phyloP scores from a whole-genome alignment of 2,113 vertebrate species.

The Entosphenus tridentatus region DNA sequence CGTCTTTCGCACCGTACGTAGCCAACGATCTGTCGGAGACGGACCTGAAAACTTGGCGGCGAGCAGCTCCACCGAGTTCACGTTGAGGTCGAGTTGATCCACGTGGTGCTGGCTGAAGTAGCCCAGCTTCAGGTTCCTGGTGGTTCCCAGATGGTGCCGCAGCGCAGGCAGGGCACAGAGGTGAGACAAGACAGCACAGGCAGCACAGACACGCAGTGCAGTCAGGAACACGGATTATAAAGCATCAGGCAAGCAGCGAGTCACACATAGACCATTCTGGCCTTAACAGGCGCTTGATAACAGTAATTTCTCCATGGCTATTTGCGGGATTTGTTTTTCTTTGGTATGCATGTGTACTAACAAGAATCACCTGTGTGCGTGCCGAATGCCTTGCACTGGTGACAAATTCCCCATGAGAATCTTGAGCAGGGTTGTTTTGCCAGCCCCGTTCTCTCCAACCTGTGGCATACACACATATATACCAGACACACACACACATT shows the following conservation, averaged over 20 bases:
- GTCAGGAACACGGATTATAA: too few species aligned
- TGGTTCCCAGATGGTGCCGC: too few species aligned
- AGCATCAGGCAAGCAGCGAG: too few species aligned
- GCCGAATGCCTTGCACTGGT: conserved; percentile 47
- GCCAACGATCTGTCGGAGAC: too few species aligned
- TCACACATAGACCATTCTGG: too few species aligned
- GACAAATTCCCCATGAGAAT: conserved; percentile 74
- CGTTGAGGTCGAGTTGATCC: conserved; percentile 81
- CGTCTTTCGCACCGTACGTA: too few species aligned
- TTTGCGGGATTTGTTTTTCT: too few species aligned
- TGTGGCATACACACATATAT: conserved; percentile 14
- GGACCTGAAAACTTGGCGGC: conserved; percentile 69
- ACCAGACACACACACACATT: conserved; percentile 1
- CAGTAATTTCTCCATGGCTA: too few species aligned
- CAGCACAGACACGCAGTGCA: background rate
- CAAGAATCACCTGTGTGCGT: conserved; percentile 47
- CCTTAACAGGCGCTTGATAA: too few species aligned
- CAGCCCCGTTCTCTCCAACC: conserved; percentile 89
- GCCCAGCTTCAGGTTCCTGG: conserved; percentile 76
- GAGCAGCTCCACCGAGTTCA: conserved; percentile 67
- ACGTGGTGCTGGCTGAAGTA: conserved; percentile 97
- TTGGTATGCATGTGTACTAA: too few species aligned
- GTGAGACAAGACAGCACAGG: conserved; percentile 5
- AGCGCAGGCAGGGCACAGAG: background rate
- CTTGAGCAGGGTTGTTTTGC: conserved; percentile 82